Evolutionary conservation across 2,113 vertebrate species (phyloP).

Genomic region (Otus sunia): DNA sequence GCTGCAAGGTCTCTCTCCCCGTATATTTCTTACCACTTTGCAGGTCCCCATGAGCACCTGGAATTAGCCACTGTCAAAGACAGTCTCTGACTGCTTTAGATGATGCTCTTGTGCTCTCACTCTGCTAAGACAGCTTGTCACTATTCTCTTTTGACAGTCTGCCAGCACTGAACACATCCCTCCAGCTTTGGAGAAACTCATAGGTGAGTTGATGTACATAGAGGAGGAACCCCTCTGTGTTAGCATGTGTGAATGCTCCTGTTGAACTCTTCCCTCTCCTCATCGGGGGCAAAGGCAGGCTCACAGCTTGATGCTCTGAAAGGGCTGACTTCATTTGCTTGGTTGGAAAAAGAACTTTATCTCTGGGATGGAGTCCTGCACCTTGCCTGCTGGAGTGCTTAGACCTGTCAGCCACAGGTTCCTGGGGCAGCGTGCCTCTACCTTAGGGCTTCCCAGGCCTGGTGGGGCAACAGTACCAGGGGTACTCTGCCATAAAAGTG

Average conservation of each 20-base stretch:
- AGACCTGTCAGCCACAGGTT: not conserved
- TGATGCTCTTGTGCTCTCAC: not conserved
- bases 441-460: not conserved
- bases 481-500: not conserved
- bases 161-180: not conserved
- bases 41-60: not conserved
- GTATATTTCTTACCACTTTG: not conserved
- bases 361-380: not conserved
- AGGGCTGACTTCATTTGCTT: not conserved
- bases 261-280: not conserved
- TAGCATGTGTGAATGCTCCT: not conserved
- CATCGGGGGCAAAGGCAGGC: not conserved
- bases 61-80: not conserved
- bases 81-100: not conserved
- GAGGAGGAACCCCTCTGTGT: not conserved
- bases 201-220: conserved; percentile 51
- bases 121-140: not conserved
- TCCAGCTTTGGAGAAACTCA: conserved; percentile 68
- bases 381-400: not conserved
- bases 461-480: accelerated
- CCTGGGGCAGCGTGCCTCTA: not conserved
- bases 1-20: not conserved
- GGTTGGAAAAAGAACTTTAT: not conserved
- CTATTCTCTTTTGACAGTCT: conserved; percentile 58
- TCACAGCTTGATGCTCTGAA: not conserved